Evolutionary conservation across 2,113 vertebrate genomes (phyloP), one percentile per base, ranked within the genome.

Genomic region (Rhagologus leucostigma): DNA sequence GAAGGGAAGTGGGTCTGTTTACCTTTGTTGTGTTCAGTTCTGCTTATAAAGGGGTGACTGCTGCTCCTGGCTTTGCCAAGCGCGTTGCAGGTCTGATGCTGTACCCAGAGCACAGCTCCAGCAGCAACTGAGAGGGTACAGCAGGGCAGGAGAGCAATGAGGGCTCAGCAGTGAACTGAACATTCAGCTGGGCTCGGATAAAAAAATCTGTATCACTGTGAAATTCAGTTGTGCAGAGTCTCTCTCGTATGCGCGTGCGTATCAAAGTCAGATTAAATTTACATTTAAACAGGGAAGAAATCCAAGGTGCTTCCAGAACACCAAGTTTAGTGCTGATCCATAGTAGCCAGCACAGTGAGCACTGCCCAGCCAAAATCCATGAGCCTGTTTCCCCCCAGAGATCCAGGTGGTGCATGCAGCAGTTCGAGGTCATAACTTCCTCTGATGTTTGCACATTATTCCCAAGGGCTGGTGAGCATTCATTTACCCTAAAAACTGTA

Each of bases 41-140:
- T 42, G 30, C 42, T 20, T 13, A 8, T 7, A 50, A 32, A 74
- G 59, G 46, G 52, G 62, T 2, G 10, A 12, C 30, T 44, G 23
- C 47, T 41, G 64, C 52, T 77, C 19, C 27, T 29, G 76, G 47
- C 27, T 89, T 64, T 68, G 64, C 1, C 4, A 35, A 27, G 22
- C 0, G 0, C 8, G 7, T 30, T 80, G 37, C 14, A 14, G 0
- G 0, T 24, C 27, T 59, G 57, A 8, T 30, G 30, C 44, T 82
- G 49, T 7, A n/a, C 4, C 20, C 49, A 15, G 49, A 73, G 42
- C 42, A 27, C 49, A 41, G 33, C 57, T 82, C 42, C 4, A 3
- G 63, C 42, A 87, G 84, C 16, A 8, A 0, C 29, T 7, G 37
- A 33, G 82, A 33, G 63, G 35, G 29, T 8, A 3, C 21, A 22